Percentiles rank a stretch among this genome's conserved stretches.
Evolutionary conservation across 2,888 invertebrate species (phyloP).

Genomic region (Abscondita cerata): DNA sequence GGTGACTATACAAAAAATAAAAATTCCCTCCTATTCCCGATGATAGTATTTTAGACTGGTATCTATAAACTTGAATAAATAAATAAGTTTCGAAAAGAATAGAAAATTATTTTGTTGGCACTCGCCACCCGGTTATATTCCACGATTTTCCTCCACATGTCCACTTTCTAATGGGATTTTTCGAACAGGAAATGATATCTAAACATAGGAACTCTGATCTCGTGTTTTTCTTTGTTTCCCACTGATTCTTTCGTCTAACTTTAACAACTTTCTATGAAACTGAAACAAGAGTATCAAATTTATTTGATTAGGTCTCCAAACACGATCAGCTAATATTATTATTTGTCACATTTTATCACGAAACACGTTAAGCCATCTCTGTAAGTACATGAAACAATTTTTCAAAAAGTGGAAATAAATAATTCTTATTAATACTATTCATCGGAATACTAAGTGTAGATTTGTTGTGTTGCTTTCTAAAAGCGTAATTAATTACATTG

Average conservation of each 20-base stretch:
- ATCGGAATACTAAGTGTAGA: no score
- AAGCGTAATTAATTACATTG: constrained; percentile 17
- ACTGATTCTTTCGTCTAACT: constrained; percentile 14
- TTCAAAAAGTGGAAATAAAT: no score
- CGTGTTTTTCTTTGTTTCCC: constrained; percentile 28
- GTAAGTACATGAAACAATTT: neutral
- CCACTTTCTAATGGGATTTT: constrained; percentile 48
- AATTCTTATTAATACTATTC: no score
- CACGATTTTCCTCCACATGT: constrained; percentile 39
- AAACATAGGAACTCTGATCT: constrained; percentile 41
- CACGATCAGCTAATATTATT: constrained; percentile 24
- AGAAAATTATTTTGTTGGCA: constrained; percentile 5
- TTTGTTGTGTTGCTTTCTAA: constrained; percentile 11
- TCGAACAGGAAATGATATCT: constrained; percentile 46
- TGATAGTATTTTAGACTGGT: constrained; percentile 32
- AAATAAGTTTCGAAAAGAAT: constrained; percentile 38
- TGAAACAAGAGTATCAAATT: constrained; percentile 23
- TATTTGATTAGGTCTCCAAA: constrained; percentile 26
- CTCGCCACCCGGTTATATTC: constrained; percentile 36
- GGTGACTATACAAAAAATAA: constrained; percentile 40
- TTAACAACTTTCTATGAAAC: constrained; percentile 24
- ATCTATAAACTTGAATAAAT: constrained; percentile 46
- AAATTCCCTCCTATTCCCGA: constrained; percentile 39
- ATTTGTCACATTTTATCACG: constrained; percentile 23
- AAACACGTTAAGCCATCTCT: neutral